These are phyloP conservation scores for Thymelicus sylvestris DNA, from an alignment of 2,888 invertebrate genomes.

Conservation along the genomic window DNA sequence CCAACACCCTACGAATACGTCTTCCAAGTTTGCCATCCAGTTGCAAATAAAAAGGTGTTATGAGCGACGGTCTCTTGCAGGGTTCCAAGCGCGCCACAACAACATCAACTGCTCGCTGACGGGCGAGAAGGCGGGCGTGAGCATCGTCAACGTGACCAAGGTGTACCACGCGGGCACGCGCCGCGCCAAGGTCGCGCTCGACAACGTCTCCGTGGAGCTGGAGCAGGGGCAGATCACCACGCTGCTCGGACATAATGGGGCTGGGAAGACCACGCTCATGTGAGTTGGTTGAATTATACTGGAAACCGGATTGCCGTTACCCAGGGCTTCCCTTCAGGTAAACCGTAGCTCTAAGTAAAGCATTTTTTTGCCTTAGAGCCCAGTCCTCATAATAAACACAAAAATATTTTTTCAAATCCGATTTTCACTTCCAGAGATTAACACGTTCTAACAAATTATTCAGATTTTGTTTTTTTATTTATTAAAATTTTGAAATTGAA, in stretches of 20 bases:
- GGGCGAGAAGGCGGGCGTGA: conserved; percentile 87
- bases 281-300: conserved; percentile 72
- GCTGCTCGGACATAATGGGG: conserved; percentile 95
- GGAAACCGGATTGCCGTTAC: too few species aligned
- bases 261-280: conserved; percentile 97
- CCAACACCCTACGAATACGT: too few species aligned
- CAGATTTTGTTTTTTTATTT: too few species aligned
- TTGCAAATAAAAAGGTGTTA: too few species aligned
- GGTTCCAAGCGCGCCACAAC: conserved; percentile 62
- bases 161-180: conserved; percentile 77
- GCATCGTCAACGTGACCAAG: conserved; percentile 89
- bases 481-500: too few species aligned
- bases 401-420: too few species aligned
- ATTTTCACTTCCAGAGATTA: too few species aligned
- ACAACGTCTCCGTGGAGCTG: conserved; percentile 91
- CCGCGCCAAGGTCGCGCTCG: conserved; percentile 86
- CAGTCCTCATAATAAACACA: too few species aligned
- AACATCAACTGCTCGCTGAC: conserved; percentile 49
- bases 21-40: too few species aligned
- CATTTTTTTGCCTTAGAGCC: too few species aligned
- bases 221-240: conserved; percentile 94
- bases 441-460: background rate
- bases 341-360: too few species aligned
- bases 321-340: too few species aligned
- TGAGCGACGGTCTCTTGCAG: conserved; percentile 45